A percentile compares a stretch with the other conserved stretches of the same genome.
These are phyloP conservation scores for Beris morrisii DNA, from an alignment of 2,888 invertebrate species.

Conservation along the genomic window DNA sequence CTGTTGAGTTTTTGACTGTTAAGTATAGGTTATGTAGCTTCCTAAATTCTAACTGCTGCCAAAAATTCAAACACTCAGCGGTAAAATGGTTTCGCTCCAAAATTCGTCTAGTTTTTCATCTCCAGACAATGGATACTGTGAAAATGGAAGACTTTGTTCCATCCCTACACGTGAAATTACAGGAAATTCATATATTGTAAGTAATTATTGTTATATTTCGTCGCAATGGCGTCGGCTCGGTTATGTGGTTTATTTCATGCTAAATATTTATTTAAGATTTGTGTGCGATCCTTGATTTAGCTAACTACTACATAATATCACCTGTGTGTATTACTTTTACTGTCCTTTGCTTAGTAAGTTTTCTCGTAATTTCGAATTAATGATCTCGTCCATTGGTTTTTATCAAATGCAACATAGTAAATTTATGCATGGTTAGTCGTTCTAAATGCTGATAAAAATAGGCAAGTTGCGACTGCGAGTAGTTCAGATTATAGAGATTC, in stretches of 20 bases:
- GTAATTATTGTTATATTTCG: slow-evolving; percentile 47
- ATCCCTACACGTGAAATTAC: slow-evolving; percentile 58
- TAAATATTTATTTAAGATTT: neutral
- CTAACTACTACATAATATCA: too few species aligned
- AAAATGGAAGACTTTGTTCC: slow-evolving; percentile 65
- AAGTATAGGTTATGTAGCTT: too few species aligned
- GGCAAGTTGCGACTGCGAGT: too few species aligned
- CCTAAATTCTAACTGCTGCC: too few species aligned
- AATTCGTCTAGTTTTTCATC: slow-evolving; percentile 58
- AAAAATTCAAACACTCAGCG: neutral
- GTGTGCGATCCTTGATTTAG: neutral
- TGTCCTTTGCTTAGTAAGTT: too few species aligned
- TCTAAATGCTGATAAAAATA: too few species aligned
- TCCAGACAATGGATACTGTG: slow-evolving; percentile 62
- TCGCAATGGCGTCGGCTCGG: neutral
- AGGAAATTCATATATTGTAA: slow-evolving; percentile 51
- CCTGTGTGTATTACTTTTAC: neutral
- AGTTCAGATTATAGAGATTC: too few species aligned
- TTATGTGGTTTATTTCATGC: neutral
- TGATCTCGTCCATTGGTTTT: neutral
- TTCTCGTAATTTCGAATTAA: too few species aligned
- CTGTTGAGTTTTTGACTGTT: too few species aligned
- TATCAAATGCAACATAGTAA: neutral
- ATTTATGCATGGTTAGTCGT: neutral
- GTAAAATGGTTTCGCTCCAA: slow-evolving; percentile 58